Percentiles rank a stretch among this genome's conserved stretches.
phyloP scores from a whole-genome alignment of 2,888 invertebrate species.

The Apodemia zela region DNA sequence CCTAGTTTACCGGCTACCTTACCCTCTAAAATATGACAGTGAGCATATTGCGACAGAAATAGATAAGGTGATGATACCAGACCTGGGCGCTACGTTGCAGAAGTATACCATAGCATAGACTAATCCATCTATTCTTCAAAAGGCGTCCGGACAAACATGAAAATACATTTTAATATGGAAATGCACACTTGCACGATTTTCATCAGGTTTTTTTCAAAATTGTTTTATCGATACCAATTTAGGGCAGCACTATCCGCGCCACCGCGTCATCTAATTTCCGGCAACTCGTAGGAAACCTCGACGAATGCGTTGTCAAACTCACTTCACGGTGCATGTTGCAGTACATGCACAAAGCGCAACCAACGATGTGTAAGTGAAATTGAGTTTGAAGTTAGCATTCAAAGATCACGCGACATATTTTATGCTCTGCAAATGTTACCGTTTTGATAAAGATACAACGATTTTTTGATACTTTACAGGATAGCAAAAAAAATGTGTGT shows the following conservation, averaged over 20 bases:
- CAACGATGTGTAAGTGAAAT: slow-evolving; percentile 29
- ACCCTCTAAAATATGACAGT: no score
- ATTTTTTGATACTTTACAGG: no score
- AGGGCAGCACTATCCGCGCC: slow-evolving; percentile 24
- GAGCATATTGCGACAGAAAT: no score
- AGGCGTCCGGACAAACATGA: no score
- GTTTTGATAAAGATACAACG: neutral
- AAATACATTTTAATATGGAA: no score
- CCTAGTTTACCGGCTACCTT: no score
- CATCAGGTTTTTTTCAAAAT: neutral
- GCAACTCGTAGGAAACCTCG: slow-evolving; percentile 41
- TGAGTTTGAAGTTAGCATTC: slow-evolving; percentile 29
- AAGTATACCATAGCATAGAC: no score
- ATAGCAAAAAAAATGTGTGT: no score
- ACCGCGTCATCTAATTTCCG: slow-evolving; percentile 62
- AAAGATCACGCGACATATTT: slow-evolving; percentile 1
- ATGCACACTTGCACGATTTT: neutral
- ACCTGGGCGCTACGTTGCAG: no score
- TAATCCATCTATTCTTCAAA: no score
- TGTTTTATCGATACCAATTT: neutral
- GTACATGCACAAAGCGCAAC: slow-evolving; percentile 26
- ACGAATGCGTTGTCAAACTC: slow-evolving; percentile 50
- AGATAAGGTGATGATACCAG: no score
- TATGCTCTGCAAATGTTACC: neutral
- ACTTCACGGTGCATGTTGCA: slow-evolving; percentile 29